Base-by-base conservation (phyloP, 2,113 vertebrate genomes). In the Callipepla californica region DNA sequence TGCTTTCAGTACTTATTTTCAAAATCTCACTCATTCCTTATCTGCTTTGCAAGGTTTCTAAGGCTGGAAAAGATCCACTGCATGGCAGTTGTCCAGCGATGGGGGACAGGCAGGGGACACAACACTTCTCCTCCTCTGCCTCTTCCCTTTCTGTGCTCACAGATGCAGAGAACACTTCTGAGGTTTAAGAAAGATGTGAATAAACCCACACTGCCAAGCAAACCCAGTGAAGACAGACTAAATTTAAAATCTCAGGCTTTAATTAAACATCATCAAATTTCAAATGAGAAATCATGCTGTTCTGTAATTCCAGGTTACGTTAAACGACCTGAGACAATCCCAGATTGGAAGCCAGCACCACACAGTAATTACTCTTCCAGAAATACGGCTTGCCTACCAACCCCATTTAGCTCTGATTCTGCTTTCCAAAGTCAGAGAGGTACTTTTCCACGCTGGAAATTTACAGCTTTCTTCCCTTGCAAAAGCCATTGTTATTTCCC, bases 281-380 rank as follows among this genome's bases (percentile, higher is more conserved):
- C 88, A 93, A 92, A 95, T 94, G 95, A 96, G 96, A 96, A 93
- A 90, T 95, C 90, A 83, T 95, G 91, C 95, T 96, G 94, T 84
- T 93, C 95, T 90, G 73, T 96, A 96, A 96, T 96, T 96, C 92
- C 96, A 92, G 93, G 95, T 94, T 96, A 94, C 61, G 62, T 90
- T 96, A 93, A 95, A 85, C 7, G 15, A 94, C 90, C 85, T 90
- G 81, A 93, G 90, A 96, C 95, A 94, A 91, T 92, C 93, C 80
- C 93, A 95, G 94, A 96, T 92, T 96, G 96, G 94, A 95, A 92
- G 80, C 76, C 93, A 96, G 94, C 73, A 67, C 82, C 57, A 59
- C 89, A 95, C 23, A 1, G 95, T 93, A 94, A 96, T 96, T 96
- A 96, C 91, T 95, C 92, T 94, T 95, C 93, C 93, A 96, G 95